Evolutionary conservation across 1,140 invertebrate genomes (phyloP).

Genomic region (Carcinoscorpius rotundicauda): DNA sequence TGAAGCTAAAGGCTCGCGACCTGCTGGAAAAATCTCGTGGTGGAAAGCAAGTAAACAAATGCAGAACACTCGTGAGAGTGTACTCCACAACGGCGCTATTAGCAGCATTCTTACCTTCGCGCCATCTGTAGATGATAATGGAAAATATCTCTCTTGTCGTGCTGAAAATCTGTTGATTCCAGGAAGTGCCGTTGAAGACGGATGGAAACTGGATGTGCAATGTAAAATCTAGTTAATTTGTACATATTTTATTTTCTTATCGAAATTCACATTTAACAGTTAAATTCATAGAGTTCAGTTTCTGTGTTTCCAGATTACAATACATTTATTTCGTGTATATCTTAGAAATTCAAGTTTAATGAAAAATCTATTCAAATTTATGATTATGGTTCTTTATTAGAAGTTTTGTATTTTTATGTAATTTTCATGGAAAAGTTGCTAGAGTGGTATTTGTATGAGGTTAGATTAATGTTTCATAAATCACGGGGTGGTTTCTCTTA

Average conservation of each 20-base stretch:
- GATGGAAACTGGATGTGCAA: slow-evolving; percentile 73
- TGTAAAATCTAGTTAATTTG: slow-evolving; percentile 45
- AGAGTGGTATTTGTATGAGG: too few relatives aligned
- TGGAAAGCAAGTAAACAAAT: slow-evolving; percentile 51
- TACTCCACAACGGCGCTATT: slow-evolving; percentile 45
- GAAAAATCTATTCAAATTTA: too few relatives aligned
- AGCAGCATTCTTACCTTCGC: slow-evolving; percentile 65
- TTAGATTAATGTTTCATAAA: not conserved
- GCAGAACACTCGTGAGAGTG: slow-evolving; percentile 5
- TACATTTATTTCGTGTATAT: too few relatives aligned
- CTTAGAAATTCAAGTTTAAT: too few relatives aligned
- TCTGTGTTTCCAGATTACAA: too few relatives aligned
- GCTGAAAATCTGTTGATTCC: slow-evolving; percentile 59
- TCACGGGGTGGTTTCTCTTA: slow-evolving; percentile 4
- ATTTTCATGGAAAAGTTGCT: too few relatives aligned
- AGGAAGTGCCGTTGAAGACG: slow-evolving; percentile 61
- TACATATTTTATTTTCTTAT: too few relatives aligned
- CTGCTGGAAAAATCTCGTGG: slow-evolving; percentile 75
- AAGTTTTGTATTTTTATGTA: too few relatives aligned
- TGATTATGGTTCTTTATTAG: too few relatives aligned
- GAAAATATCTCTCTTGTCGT: slow-evolving; percentile 64
- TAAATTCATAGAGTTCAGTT: too few relatives aligned
- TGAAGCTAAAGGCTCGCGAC: slow-evolving; percentile 68
- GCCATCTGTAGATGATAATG: slow-evolving; percentile 60
- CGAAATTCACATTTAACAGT: too few relatives aligned